A percentile compares a stretch with the other conserved stretches of the same genome.
Evolutionary conservation across 2,113 vertebrate species (phyloP).

Genomic region (Riparia riparia): DNA sequence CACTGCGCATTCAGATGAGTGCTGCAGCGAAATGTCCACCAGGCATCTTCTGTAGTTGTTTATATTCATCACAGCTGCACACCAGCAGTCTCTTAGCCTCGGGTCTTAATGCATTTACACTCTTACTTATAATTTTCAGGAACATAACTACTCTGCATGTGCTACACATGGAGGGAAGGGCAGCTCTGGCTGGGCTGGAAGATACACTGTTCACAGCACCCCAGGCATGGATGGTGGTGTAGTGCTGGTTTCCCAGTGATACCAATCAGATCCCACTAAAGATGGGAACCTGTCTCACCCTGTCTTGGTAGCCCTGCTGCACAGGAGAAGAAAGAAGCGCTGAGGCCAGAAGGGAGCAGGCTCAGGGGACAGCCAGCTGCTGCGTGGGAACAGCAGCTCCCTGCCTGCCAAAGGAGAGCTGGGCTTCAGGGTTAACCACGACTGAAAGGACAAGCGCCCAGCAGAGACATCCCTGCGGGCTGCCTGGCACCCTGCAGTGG

Average conservation of each 20-base stretch:
- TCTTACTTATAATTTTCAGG: not conserved
- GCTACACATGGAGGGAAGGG: not conserved
- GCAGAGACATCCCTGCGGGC: accelerated
- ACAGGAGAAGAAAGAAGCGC: not conserved
- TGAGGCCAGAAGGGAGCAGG: not conserved
- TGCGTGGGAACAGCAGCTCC: not conserved
- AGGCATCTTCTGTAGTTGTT: not conserved
- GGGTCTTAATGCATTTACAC: not conserved
- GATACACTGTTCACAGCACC: not conserved
- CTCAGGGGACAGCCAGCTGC: not conserved
- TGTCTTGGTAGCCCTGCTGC: not conserved
- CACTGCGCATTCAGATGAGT: not conserved
- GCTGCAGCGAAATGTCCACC: not conserved
- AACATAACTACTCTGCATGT: not conserved
- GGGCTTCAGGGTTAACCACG: not conserved
- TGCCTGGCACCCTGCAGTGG: not conserved
- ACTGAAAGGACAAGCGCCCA: not conserved
- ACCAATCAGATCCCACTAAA: not conserved
- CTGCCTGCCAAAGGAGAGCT: not conserved
- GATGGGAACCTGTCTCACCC: not conserved
- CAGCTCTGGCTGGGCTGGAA: not conserved
- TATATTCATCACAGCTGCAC: not conserved
- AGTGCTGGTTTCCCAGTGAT: not conserved
- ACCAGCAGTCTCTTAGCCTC: not conserved
- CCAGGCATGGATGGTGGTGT: not conserved